phyloP scores from a whole-genome alignment of 2,797 vertebrate genomes.

The Apogon hyalosoma region DNA sequence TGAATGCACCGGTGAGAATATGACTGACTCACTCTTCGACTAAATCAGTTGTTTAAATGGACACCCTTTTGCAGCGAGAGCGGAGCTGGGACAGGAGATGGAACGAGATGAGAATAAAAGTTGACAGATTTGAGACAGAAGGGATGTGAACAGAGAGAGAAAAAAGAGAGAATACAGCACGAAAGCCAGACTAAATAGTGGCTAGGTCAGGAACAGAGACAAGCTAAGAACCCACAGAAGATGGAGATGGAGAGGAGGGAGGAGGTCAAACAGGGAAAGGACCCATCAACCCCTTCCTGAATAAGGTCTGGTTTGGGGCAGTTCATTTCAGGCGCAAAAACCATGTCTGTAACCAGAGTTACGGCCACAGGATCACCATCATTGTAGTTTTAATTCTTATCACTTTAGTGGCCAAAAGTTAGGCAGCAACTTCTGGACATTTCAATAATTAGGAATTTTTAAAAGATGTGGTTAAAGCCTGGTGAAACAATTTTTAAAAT shows the following conservation, averaged over 20 bases:
- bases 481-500: no score
- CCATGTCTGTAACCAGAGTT: no score
- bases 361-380: no score
- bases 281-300: no score
- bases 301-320: no score
- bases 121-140: conserved; percentile 20
- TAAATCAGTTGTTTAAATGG: conserved; percentile 28
- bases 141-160: not conserved
- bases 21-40: conserved; percentile 39
- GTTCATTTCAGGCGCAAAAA: no score
- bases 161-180: not conserved
- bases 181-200: not conserved
- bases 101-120: conserved; percentile 41
- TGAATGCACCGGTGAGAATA: conserved; percentile 29
- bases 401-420: no score
- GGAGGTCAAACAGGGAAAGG: conserved; percentile 28
- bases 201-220: conserved; percentile 4
- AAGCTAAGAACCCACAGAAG: conserved; percentile 1
- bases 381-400: no score
- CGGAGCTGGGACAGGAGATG: conserved; percentile 6
- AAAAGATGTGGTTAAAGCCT: no score
- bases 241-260: conserved; percentile 26
- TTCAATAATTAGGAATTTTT: no score
- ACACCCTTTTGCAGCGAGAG: not conserved
- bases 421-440: no score